phyloP scores from a whole-genome alignment of 2,888 invertebrate species.

The Exephanes ischioxanthus region DNA sequence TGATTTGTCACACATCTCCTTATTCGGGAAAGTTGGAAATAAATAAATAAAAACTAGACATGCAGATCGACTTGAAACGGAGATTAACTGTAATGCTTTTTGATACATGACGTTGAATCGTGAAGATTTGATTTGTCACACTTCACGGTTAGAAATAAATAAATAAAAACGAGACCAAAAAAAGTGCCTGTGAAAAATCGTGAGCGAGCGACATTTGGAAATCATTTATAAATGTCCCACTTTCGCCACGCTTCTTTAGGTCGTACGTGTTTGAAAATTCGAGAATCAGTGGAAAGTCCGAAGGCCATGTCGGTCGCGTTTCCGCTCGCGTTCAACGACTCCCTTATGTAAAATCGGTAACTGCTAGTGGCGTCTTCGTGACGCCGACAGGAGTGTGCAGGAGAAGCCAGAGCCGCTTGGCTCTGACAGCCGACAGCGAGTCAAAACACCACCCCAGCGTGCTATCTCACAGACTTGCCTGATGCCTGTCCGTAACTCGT shows the following conservation, averaged over 20 bases:
- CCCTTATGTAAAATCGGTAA: slow-evolving; percentile 29
- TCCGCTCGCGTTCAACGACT: slow-evolving; percentile 25
- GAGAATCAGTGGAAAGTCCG: slow-evolving; percentile 8
- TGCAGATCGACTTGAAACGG: too few relatives aligned
- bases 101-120: neutral
- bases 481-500: slow-evolving; percentile 67
- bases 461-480: slow-evolving; percentile 13
- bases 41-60: too few relatives aligned
- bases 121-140: neutral
- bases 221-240: neutral
- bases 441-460: slow-evolving; percentile 55
- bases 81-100: neutral
- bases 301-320: slow-evolving; percentile 17
- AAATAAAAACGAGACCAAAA: neutral
- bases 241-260: neutral
- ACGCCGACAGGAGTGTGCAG: slow-evolving; percentile 20
- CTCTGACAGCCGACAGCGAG: slow-evolving; percentile 59
- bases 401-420: slow-evolving; percentile 27
- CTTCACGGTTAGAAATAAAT: neutral
- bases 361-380: slow-evolving; percentile 28
- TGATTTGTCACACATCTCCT: too few relatives aligned
- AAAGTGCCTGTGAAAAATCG: neutral
- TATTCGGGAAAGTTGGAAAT: too few relatives aligned
- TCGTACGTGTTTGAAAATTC: neutral
- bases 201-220: neutral